Conservation (phyloP, 2,888 invertebrate genomes). For the Hydriomena furcata region DNA sequence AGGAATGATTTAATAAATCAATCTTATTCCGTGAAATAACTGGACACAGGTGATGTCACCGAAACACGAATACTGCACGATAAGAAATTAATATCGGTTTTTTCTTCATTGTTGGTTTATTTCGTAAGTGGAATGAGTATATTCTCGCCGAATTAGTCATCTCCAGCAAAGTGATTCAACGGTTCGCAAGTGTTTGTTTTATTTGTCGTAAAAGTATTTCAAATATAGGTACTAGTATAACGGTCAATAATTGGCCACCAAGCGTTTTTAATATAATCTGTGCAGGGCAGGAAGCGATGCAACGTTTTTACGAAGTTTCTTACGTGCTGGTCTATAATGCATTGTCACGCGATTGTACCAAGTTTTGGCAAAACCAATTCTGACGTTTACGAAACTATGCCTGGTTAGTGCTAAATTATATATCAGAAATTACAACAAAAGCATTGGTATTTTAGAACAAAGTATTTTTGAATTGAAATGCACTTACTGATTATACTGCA, state of each 20-base stretch:
- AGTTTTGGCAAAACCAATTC: conserved; percentile 51
- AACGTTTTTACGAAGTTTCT: conserved; percentile 27
- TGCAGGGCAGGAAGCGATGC: conserved; percentile 52
- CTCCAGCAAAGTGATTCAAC: conserved; percentile 23
- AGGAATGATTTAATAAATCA: conserved; percentile 1
- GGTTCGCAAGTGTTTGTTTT: conserved; percentile 26
- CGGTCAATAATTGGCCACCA: conserved; percentile 1
- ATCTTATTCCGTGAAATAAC: conserved; percentile 1
- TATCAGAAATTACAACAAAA: conserved; percentile 8
- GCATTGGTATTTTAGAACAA: no score
- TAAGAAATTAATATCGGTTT: conserved; percentile 8
- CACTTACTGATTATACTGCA: conserved; percentile 12
- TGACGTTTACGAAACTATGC: conserved; percentile 43
- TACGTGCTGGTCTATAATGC: conserved; percentile 43
- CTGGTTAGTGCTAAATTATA: conserved; percentile 41
- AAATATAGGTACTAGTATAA: no score
- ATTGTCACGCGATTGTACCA: conserved; percentile 62
- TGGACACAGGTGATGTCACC: conserved; percentile 10
- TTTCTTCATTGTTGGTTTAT: conserved; percentile 2
- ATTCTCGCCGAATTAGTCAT: conserved; percentile 27
- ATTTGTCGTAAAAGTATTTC: conserved; percentile 36
- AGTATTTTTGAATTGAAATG: no score
- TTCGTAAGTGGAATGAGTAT: conserved; percentile 13
- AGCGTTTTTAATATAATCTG: not conserved
- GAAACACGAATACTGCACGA: conserved; percentile 2